Conservation (phyloP, 2,888 invertebrate species). For the Tortricodes alternella region DNA sequence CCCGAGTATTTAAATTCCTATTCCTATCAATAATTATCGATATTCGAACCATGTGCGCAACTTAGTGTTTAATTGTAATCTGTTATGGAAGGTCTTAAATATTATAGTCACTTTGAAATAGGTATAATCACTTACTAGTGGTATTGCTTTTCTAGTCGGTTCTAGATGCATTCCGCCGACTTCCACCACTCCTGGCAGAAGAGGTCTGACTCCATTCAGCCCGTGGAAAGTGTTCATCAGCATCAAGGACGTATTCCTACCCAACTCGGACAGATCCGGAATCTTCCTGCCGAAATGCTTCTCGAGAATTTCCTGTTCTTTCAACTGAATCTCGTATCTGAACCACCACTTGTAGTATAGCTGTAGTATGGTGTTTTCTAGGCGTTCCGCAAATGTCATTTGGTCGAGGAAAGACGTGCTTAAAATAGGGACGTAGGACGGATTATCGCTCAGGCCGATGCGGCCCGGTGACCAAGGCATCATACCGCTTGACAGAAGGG, state of each 20-base stretch:
- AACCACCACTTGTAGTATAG: slow-evolving; percentile 60
- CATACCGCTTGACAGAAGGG: slow-evolving; percentile 78
- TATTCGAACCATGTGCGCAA: too few species aligned
- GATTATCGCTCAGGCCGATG: slow-evolving; percentile 74
- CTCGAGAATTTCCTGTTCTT: slow-evolving; percentile 65
- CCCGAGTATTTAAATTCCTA: too few species aligned
- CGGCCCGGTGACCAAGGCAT: slow-evolving; percentile 82
- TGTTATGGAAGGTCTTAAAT: too few species aligned
- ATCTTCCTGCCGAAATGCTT: slow-evolving; percentile 72
- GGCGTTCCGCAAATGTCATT: slow-evolving; percentile 78
- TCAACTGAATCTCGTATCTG: slow-evolving; percentile 54
- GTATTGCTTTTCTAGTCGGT: slow-evolving; percentile 62
- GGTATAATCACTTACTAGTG: slow-evolving; percentile 56
- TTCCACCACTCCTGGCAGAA: slow-evolving; percentile 83
- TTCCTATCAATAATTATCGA: too few species aligned
- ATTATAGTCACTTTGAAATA: too few species aligned
- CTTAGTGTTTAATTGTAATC: too few species aligned
- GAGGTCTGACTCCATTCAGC: slow-evolving; percentile 81
- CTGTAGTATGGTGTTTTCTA: slow-evolving; percentile 61
- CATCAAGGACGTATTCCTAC: slow-evolving; percentile 76
- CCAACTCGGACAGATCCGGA: slow-evolving; percentile 77
- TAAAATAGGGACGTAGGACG: slow-evolving; percentile 79
- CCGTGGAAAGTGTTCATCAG: slow-evolving; percentile 85
- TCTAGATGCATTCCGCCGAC: slow-evolving; percentile 84
- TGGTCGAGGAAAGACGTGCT: slow-evolving; percentile 71